phyloP scores from a whole-genome alignment of 2,797 vertebrate genomes.

The Euthynnus affinis region DNA sequence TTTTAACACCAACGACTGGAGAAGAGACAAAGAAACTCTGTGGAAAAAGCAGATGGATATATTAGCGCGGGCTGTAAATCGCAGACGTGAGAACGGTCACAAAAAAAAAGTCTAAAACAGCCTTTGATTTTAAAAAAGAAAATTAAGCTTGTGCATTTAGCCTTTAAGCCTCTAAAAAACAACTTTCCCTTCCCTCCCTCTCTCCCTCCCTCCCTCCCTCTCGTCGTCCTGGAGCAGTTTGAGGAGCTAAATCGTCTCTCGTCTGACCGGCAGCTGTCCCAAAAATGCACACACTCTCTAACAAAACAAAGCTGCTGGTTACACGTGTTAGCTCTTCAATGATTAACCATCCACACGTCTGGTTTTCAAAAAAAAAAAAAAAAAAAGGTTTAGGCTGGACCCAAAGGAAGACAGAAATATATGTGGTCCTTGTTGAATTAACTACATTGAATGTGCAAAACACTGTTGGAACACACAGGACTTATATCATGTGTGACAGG shows the following conservation, averaged over 20 bases:
- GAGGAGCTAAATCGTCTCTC: not conserved
- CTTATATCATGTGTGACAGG: too few relatives aligned
- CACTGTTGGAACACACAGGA: not conserved
- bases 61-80: accelerated
- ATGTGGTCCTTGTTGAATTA: too few relatives aligned
- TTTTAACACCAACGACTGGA: not conserved
- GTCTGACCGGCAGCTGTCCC: constrained; percentile 3
- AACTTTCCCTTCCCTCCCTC: not conserved
- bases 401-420: not conserved
- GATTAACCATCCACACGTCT: not conserved
- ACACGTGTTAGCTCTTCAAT: not conserved
- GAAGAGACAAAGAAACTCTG: not conserved
- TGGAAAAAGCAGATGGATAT: not conserved
- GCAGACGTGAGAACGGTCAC: not conserved
- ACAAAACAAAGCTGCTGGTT: not conserved
- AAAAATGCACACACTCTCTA: not conserved
- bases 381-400: not conserved
- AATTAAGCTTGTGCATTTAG: not conserved
- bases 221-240: not conserved
- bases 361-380: not conserved
- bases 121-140: constrained; percentile 5
- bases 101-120: not conserved
- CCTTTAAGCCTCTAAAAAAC: not conserved
- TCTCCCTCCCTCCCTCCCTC: not conserved
- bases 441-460: too few relatives aligned